phyloP scores from a whole-genome alignment of 2,113 vertebrate species.

The Morone chrysops region DNA sequence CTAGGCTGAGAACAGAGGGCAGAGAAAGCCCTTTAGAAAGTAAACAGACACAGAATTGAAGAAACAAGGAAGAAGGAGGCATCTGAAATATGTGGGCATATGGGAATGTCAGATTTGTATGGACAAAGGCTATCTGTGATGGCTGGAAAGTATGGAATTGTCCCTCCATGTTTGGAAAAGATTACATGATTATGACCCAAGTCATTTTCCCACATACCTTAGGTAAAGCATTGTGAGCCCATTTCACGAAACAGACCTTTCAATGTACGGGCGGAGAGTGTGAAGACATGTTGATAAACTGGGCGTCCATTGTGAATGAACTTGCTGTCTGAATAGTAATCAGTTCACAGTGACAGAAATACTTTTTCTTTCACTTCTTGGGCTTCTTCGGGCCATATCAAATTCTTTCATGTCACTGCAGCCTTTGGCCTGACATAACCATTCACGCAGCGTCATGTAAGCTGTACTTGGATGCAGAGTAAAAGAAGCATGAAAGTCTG shows the following conservation, averaged over 20 bases:
- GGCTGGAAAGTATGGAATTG: conserved; percentile 83
- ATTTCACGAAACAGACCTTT: conserved; percentile 80
- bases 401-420: conserved; percentile 25
- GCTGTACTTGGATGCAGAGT: conserved; percentile 16
- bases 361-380: conserved; percentile 43
- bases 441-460: conserved; percentile 35
- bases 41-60: conserved; percentile 98
- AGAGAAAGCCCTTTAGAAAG: conserved; percentile 92
- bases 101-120: conserved; percentile 87
- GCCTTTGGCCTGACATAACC: conserved; percentile 36
- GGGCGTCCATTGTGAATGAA: conserved; percentile 74
- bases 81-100: conserved; percentile 95
- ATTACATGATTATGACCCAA: conserved; percentile 78
- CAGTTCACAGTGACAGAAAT: conserved; percentile 50
- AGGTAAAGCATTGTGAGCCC: conserved; percentile 80
- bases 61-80: conserved; percentile 96
- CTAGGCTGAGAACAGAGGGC: conserved; percentile 73
- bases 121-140: conserved; percentile 85
- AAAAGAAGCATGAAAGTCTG: conserved; percentile 58
- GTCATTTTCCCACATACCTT: conserved; percentile 88
- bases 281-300: conserved; percentile 77
- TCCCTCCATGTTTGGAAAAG: conserved; percentile 74
- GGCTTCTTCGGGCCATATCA: conserved; percentile 32
- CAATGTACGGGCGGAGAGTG: conserved; percentile 73
- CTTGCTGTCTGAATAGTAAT: conserved; percentile 72